Evolutionary conservation across 2,888 invertebrate species (phyloP), one percentile per base, ranked within the genome.

Genomic region (Chironomus riparius): DNA sequence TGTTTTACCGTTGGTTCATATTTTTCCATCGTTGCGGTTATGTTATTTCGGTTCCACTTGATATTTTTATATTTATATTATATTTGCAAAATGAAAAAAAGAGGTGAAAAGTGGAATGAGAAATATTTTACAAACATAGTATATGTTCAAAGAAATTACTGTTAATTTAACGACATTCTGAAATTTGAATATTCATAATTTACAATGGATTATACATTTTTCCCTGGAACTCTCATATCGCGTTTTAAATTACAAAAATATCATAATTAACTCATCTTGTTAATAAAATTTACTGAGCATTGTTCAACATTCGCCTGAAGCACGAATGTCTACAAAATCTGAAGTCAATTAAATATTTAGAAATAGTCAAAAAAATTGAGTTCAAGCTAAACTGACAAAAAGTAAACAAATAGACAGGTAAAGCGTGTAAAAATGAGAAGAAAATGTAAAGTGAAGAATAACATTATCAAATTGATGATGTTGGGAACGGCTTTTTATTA

Each of bases 11-110:
- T 86, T 15, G 88, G 88, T 80, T 88, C 88, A 79, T 88, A 88
- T 77, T 88, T 84, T 79, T 89, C 88, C 88, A 88, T 88, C 15
- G 88, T 89, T 47, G 88, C 88, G 18, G 88, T 87, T 50, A 88
- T 88, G 79, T 89, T 89, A 80, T 87, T 88, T 78, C 88, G 86
- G 70, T 88, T 87, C 88, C 89, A 88, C 76, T 87, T 86, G 61
- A 87, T 87, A 84, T 84, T 77, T 5, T 24, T 22, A 38, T 28
- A 28, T 28, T n/a, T n/a, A n/a, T 38, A 38, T 38, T 38, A 38
- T 38, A 21, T 65, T 56, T 18, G 56, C 56, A 56, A 56, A 56
- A 7, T 50, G 50, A 50, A 50, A 22, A 78, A 78, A 2, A 6
- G 22, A 72, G 72, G 5, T 28, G 28, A 28, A 38, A 65, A 22